Conservation (phyloP, 1,140 invertebrate species). For the Tribolium castaneum region DNA sequence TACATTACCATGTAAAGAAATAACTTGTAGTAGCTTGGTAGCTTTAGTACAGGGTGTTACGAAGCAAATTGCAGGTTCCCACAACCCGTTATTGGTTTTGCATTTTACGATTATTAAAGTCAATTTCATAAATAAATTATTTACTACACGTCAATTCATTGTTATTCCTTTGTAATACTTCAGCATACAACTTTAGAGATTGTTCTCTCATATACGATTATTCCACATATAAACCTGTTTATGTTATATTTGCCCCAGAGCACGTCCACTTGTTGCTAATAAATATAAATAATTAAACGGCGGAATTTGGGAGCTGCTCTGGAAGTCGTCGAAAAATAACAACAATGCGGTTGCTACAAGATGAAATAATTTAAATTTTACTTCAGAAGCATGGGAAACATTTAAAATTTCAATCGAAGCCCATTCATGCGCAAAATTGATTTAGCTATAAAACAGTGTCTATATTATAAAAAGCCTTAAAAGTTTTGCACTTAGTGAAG, state of each 20-base stretch:
- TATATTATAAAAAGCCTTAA: constrained; percentile 47
- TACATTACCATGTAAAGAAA: constrained; percentile 22
- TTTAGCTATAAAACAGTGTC: constrained; percentile 42
- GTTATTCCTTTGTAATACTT: constrained; percentile 7
- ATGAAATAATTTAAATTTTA: constrained; percentile 29
- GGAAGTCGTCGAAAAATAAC: not conserved
- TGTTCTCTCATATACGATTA: not conserved
- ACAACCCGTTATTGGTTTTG: constrained; percentile 18
- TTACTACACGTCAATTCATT: constrained; percentile 18
- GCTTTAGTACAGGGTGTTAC: not conserved
- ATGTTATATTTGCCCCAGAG: not conserved
- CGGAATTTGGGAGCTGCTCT: not conserved
- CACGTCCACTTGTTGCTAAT: not conserved
- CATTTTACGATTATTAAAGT: constrained; percentile 16
- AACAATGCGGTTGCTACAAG: not conserved
- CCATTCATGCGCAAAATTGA: constrained; percentile 45
- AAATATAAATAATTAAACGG: not conserved
- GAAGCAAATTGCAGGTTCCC: constrained; percentile 7
- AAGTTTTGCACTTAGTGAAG: constrained; percentile 52
- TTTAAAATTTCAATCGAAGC: constrained; percentile 26
- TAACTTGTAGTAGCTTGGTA: constrained; percentile 12
- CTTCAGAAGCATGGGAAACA: constrained; percentile 13
- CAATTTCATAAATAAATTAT: constrained; percentile 26
- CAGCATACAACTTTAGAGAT: not conserved
- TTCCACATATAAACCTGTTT: too few species aligned